Evolutionary conservation across 2,113 vertebrate genomes (phyloP).

Genomic region (Passerina amoena): DNA sequence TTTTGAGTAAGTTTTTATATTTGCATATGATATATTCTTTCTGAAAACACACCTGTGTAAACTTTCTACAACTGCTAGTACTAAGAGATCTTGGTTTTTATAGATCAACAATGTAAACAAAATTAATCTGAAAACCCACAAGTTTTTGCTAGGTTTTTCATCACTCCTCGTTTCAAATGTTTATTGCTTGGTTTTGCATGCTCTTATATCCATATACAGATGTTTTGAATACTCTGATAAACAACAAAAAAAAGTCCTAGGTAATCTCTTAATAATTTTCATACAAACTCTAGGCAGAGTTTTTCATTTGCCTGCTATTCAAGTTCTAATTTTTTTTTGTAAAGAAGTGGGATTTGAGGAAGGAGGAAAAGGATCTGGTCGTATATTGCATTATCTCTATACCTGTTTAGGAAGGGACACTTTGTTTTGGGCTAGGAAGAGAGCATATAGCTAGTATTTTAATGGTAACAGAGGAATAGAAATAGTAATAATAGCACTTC

Average conservation of each 20-base stretch:
- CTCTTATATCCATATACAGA: neutral
- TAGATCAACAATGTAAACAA: neutral
- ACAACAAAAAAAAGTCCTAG: neutral
- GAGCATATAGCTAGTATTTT: neutral
- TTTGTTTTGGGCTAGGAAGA: neutral
- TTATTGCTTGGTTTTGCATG: neutral
- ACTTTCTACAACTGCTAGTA: neutral
- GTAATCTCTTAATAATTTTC: neutral
- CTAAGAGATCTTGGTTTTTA: neutral
- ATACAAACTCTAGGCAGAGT: neutral
- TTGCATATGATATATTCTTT: neutral
- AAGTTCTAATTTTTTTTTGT: neutral
- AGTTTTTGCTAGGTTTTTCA: neutral
- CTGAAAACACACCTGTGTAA: neutral
- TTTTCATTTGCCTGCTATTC: neutral
- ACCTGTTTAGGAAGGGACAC: neutral
- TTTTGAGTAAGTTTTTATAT: neutral
- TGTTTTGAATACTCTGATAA: neutral
- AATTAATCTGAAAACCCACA: neutral
- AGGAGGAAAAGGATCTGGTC: neutral
- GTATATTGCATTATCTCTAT: neutral
- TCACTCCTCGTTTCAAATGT: neutral
- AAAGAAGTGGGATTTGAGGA: neutral
- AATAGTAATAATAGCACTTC: neutral
- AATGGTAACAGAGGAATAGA: neutral